Evolutionary conservation across 2,888 invertebrate genomes (phyloP).

Genomic region (Sinhomidia bicolor): DNA sequence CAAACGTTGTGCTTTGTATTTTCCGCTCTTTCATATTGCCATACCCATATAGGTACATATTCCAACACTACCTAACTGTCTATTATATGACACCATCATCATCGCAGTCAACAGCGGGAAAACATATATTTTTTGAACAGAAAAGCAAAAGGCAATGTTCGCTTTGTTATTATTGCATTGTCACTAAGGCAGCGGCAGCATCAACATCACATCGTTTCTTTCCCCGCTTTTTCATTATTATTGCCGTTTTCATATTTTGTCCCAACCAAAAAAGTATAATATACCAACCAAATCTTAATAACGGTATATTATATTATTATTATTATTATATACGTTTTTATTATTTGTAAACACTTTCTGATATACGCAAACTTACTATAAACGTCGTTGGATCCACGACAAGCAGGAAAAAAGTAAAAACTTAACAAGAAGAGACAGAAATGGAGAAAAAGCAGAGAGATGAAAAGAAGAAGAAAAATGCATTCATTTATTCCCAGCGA

Average conservation of each 20-base stretch:
- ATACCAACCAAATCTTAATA: too few species aligned
- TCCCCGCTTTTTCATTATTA: constrained; percentile 4
- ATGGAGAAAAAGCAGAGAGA: constrained; percentile 11
- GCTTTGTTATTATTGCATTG: constrained; percentile 7
- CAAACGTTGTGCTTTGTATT: not conserved
- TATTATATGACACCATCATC: not conserved
- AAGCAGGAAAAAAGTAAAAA: constrained; percentile 2
- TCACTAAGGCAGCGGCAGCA: not conserved
- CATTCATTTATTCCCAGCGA: constrained; percentile 34
- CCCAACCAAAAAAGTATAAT: not conserved
- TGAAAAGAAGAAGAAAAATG: constrained; percentile 39
- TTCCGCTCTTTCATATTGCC: not conserved
- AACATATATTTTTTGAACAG: not conserved
- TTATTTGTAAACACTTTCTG: too few species aligned
- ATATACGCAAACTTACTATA: too few species aligned
- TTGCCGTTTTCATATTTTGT: not conserved
- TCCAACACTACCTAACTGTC: not conserved
- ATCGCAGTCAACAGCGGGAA: not conserved
- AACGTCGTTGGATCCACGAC: too few species aligned
- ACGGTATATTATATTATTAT: too few species aligned
- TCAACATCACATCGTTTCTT: not conserved
- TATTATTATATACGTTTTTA: not conserved
- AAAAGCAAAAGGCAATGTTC: too few species aligned
- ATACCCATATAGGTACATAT: not conserved
- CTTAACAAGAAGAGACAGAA: constrained; percentile 19